Evolutionary conservation across 2,888 invertebrate species (phyloP).

Genomic region (Nebria brevicollis): DNA sequence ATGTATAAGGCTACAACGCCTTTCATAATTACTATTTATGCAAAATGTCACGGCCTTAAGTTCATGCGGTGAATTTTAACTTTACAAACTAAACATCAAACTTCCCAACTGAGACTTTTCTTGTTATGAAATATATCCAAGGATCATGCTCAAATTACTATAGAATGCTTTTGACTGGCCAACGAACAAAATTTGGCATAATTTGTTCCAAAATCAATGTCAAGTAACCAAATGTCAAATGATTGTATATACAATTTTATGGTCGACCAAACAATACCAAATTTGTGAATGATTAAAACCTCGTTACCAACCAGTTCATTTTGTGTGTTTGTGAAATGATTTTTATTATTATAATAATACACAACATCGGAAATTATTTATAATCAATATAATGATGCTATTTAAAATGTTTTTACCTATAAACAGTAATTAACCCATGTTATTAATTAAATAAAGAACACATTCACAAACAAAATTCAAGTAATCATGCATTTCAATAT

Average conservation of each 20-base stretch:
- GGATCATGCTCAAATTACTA: background rate
- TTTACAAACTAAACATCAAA: background rate
- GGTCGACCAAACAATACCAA: background rate
- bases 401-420: too few relatives aligned
- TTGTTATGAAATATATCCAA: background rate
- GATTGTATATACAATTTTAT: background rate
- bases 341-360: background rate
- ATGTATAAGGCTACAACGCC: constrained; percentile 51
- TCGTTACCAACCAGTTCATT: background rate
- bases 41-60: constrained; percentile 61
- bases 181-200: background rate
- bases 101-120: background rate
- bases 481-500: background rate
- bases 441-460: background rate
- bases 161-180: background rate
- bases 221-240: background rate
- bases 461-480: background rate
- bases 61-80: constrained; percentile 51
- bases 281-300: background rate
- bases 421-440: too few relatives aligned
- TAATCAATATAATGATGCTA: too few relatives aligned
- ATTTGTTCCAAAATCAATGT: background rate
- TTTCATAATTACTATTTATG: constrained; percentile 58
- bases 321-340: background rate
- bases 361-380: background rate